Base-by-base conservation (phyloP, 1,140 invertebrate species). In the Drosophila albomicans region DNA sequence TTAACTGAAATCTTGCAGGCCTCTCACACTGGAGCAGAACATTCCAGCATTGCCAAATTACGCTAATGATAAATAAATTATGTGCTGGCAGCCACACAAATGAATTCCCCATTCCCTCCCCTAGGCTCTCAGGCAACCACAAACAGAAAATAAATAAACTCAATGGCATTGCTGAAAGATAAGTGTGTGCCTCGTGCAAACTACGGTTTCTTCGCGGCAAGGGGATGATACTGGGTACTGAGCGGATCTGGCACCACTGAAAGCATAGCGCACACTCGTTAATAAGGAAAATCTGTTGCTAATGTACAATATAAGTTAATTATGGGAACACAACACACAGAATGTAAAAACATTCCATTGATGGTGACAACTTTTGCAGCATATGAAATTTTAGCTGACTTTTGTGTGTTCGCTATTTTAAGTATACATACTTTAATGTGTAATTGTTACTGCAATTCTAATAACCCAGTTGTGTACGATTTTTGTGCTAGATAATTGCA, bases 11-110 rank as follows among this genome's bases (percentile, higher is more conserved):
- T 71, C 67, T 71, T 75, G 11, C 25, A 5, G 16, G 43, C 49
- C 20, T 41, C 51, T 49, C 51, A 30, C 30, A 54, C 28, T 54
- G 16, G 57, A 35, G 46, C 48, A 57, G 41, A 73, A 54, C 66
- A 86, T 86, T 81, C 75, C 77, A 45, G 52, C 70, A 62, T 69
- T 78, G 77, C 80, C 85, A 82, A 87, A 87, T 87, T 87, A 70
- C 87, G 85, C 84, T 89, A 87, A 87, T 88, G 84, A 87, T 89
- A 87, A 87, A 87, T 89, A 87, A 87, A 87, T 87, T 84, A 87
- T 87, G 77, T 81, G 77, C 79, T 86, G 76, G 84, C 84, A 78
- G 66, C 80, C 75, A 67, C 80, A 80, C 79, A 88, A 82, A 75
- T 68, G 63, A 73, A 45, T 61, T 25, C 13, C 6, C n/a, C 11